Evolutionary conservation across 2,113 vertebrate genomes (phyloP).

Genomic region (Machaerirhynchus nigripectus): DNA sequence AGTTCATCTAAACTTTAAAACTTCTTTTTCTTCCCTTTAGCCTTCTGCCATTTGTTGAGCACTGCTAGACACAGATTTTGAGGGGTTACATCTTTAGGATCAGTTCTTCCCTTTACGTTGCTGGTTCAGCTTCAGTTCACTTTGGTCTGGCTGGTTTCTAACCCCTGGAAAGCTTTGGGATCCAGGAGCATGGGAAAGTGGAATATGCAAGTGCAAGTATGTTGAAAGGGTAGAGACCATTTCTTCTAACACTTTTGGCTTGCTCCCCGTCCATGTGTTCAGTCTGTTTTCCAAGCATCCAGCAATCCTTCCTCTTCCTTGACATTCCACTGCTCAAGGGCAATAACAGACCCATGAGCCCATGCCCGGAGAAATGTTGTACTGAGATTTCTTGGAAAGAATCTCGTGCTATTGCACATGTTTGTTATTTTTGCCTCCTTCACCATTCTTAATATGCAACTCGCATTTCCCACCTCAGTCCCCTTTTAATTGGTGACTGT

Average conservation of each 20-base stretch:
- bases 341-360: not conserved
- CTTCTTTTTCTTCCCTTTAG: not conserved
- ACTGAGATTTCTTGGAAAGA: slow-evolving; percentile 19
- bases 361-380: not conserved
- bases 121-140: not conserved
- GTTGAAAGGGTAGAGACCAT: not conserved
- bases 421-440: slow-evolving; percentile 14
- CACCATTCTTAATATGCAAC: not conserved
- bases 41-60: not conserved
- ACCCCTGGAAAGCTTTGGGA: not conserved
- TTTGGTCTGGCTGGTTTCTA: not conserved
- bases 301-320: not conserved
- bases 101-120: not conserved
- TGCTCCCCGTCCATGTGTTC: not conserved
- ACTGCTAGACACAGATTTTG: not conserved
- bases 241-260: not conserved
- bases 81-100: not conserved
- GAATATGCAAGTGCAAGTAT: not conserved
- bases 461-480: not conserved
- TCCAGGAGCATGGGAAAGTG: not conserved
- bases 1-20: not conserved
- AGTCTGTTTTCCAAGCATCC: slow-evolving; percentile 6
- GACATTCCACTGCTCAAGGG: not conserved
- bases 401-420: not conserved
- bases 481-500: not conserved